Evolutionary conservation across 2,888 invertebrate genomes (phyloP).

Genomic region (Tridacna gigas): DNA sequence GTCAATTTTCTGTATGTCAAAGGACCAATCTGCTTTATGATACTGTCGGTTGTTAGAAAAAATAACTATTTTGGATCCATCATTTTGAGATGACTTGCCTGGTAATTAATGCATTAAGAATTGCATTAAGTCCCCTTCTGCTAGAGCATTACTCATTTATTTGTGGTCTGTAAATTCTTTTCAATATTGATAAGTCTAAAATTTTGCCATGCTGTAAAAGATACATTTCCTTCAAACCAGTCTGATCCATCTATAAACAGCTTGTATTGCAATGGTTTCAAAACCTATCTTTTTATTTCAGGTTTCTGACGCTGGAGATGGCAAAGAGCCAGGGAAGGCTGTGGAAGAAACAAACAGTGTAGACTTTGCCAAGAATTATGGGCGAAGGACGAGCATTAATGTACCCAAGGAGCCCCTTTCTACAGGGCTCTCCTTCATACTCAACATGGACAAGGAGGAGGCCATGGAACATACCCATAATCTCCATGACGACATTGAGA

Average conservation of each 20-base stretch:
- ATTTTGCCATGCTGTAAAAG: too few relatives aligned
- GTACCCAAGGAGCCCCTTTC: constrained; percentile 47
- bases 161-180: too few relatives aligned
- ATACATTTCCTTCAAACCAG: too few relatives aligned
- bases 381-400: constrained; percentile 57
- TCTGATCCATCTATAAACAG: neutral
- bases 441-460: constrained; percentile 60
- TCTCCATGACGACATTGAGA: constrained; percentile 64
- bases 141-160: too few relatives aligned
- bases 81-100: too few relatives aligned
- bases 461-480: constrained; percentile 41
- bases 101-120: too few relatives aligned
- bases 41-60: too few relatives aligned
- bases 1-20: too few relatives aligned
- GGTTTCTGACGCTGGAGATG: neutral
- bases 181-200: too few relatives aligned
- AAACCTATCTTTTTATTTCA: constrained; percentile 6
- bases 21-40: too few relatives aligned
- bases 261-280: neutral
- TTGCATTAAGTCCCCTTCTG: too few relatives aligned
- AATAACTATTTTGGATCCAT: too few relatives aligned
- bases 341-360: neutral
- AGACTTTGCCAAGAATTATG: constrained; percentile 19
- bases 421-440: constrained; percentile 59
- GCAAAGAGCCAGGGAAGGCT: neutral